phyloP scores from a whole-genome alignment of 2,888 invertebrate genomes.

The Tigriopus californicus region DNA sequence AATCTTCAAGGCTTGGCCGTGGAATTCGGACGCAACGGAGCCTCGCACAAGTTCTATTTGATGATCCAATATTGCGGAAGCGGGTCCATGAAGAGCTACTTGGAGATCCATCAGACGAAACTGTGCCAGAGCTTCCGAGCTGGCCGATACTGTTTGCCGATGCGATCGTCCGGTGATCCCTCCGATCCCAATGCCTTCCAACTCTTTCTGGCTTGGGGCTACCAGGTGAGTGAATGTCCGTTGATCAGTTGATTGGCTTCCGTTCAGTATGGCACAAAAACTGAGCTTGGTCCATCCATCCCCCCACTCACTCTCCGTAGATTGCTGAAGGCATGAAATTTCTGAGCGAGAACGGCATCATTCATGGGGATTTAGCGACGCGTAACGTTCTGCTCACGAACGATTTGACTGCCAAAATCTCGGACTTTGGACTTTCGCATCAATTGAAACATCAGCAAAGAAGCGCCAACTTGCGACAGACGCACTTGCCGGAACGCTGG shows the following conservation, averaged over 20 bases:
- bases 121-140: background rate
- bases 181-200: too few species aligned
- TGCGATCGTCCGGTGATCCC: too few species aligned
- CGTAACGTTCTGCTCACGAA: conserved; percentile 7
- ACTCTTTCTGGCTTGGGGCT: too few species aligned
- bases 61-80: conserved; percentile 2
- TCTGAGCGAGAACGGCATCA: background rate
- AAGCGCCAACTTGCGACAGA: background rate
- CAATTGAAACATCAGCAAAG: background rate
- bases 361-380: conserved; percentile 10
- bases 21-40: background rate
- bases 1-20: conserved; percentile 1
- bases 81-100: background rate
- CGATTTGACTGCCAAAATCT: conserved; percentile 11
- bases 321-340: conserved; percentile 6
- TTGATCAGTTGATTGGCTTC: too few species aligned
- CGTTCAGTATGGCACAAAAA: too few species aligned
- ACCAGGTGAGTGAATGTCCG: too few species aligned
- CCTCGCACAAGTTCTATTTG: background rate
- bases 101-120: background rate
- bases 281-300: too few species aligned
- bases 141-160: too few species aligned
- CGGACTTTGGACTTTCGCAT: conserved; percentile 11
- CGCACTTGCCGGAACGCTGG: conserved; percentile 15
- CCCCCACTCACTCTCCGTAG: too few species aligned